A percentile compares a stretch with the other conserved stretches of the same genome.
Evolutionary conservation across 2,113 vertebrate species (phyloP).

Genomic region (Rafetus swinhoei): DNA sequence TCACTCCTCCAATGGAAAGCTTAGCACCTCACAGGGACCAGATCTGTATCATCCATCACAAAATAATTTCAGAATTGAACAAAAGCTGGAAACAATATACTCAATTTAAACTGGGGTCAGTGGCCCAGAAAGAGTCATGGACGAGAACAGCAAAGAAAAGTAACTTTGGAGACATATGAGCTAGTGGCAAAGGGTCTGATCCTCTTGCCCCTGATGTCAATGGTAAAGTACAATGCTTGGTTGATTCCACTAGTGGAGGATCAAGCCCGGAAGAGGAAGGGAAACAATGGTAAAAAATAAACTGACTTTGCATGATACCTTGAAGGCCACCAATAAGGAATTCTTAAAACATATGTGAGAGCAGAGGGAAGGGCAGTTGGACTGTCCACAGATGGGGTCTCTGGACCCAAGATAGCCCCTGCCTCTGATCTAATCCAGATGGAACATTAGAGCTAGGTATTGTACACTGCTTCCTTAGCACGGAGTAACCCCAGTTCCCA

Average conservation of each 20-base stretch:
- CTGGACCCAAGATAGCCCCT: neutral
- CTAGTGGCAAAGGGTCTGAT: neutral
- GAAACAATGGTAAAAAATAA: neutral
- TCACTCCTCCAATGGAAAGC: too few relatives aligned
- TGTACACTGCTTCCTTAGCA: too few relatives aligned
- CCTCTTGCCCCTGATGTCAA: neutral
- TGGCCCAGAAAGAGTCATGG: neutral
- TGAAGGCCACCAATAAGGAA: neutral
- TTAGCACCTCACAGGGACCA: neutral
- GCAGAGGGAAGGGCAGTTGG: accelerated
- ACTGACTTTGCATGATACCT: accelerated
- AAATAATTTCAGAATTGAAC: neutral
- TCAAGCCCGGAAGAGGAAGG: neutral
- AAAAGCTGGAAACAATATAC: neutral
- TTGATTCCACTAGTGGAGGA: neutral
- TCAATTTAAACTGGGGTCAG: neutral
- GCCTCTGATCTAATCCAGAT: neutral
- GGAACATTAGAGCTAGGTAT: neutral
- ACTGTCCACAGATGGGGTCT: neutral
- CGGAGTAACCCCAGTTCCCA: neutral
- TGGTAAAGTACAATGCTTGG: neutral
- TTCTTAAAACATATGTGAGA: accelerated
- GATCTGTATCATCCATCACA: neutral
- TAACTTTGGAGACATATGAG: too few relatives aligned
- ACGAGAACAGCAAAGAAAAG: neutral